A percentile compares a stretch with the other conserved stretches of the same genome.
Conservation (phyloP, 2,797 vertebrate genomes). For the Furcifer pardalis region DNA sequence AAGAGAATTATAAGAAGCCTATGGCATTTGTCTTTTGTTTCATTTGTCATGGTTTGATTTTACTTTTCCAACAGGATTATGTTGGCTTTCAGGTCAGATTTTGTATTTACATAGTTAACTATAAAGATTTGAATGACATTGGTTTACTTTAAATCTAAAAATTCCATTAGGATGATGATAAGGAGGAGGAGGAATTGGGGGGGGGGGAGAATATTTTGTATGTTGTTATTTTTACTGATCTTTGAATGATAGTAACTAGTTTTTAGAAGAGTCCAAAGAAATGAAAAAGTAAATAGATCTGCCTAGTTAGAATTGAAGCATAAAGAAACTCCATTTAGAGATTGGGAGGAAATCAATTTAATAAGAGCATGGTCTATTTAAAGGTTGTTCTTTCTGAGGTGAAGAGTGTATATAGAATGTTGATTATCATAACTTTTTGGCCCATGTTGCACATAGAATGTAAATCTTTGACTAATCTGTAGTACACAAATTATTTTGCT, state of each 20-base stretch:
- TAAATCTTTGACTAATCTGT: neutral
- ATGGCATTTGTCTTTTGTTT: neutral
- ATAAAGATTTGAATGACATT: conserved; percentile 5
- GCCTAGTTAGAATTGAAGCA: neutral
- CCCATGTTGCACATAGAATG: neutral
- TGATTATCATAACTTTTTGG: neutral
- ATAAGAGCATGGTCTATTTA: neutral
- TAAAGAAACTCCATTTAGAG: neutral
- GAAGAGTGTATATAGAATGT: neutral
- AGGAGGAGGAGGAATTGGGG: neutral
- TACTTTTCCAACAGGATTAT: conserved; percentile 8
- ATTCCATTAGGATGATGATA: neutral
- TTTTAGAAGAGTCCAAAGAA: neutral
- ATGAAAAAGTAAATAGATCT: neutral
- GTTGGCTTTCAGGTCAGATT: conserved; percentile 13
- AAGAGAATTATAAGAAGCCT: neutral
- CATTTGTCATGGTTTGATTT: conserved; percentile 8
- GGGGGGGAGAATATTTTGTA: neutral
- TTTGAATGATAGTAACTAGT: conserved; percentile 3
- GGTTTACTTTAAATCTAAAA: conserved; percentile 22
- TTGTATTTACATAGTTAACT: conserved; percentile 5
- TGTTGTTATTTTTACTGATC: conserved; percentile 8
- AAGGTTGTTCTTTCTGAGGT: neutral
- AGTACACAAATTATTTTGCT: neutral
- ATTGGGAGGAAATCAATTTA: neutral